Evolutionary conservation across 2,797 vertebrate species (phyloP).

Genomic region (Microcaecilia unicolor): DNA sequence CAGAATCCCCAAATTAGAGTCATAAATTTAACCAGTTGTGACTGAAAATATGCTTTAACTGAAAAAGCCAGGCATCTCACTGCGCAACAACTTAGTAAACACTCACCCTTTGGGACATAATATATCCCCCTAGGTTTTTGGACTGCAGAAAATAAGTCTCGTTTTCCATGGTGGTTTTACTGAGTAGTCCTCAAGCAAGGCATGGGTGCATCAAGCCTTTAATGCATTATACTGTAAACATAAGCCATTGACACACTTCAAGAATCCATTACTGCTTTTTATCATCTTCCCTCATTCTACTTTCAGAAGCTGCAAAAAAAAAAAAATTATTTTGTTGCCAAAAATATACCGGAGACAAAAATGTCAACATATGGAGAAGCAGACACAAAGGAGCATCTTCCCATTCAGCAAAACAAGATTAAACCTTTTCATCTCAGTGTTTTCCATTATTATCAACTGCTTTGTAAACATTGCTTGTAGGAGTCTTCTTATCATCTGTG

Average conservation of each 20-base stretch:
- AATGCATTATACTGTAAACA: too few species aligned
- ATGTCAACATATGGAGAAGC: conserved; percentile 28
- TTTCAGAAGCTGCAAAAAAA: conserved; percentile 40
- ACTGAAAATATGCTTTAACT: too few species aligned
- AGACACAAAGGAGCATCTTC: conserved; percentile 48
- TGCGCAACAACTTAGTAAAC: too few species aligned
- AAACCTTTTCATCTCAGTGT: conserved; percentile 55
- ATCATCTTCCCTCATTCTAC: conserved; percentile 11
- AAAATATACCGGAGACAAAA: conserved; percentile 21
- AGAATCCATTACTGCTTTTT: conserved; percentile 18
- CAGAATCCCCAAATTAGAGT: too few species aligned
- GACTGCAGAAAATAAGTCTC: too few species aligned
- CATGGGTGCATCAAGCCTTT: too few species aligned
- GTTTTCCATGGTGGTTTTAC: too few species aligned
- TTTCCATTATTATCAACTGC: conserved; percentile 46
- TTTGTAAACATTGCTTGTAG: conserved; percentile 56
- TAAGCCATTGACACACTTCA: conserved; percentile 27
- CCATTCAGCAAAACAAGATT: conserved; percentile 57
- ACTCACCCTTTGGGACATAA: too few species aligned
- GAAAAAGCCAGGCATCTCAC: too few species aligned
- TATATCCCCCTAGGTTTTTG: too few species aligned
- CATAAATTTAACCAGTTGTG: too few species aligned
- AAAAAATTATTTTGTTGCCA: conserved; percentile 48
- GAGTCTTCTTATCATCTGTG: conserved; percentile 55
- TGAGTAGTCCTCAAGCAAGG: too few species aligned